phyloP scores from a whole-genome alignment of 2,888 invertebrate genomes.

The Pterobdella sp. region DNA sequence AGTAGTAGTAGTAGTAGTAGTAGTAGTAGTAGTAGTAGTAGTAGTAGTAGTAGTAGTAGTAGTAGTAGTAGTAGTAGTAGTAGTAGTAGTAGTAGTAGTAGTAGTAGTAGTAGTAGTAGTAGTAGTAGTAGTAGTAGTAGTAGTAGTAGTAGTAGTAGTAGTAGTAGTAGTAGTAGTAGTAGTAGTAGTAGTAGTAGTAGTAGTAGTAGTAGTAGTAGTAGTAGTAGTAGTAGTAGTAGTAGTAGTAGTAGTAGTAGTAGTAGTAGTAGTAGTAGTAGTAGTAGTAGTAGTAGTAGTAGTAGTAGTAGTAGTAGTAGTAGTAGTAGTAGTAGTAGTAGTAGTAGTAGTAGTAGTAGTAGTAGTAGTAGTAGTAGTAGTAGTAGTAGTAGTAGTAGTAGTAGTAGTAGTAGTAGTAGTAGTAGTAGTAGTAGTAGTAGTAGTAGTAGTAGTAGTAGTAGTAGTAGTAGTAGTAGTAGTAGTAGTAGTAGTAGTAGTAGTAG shows the following conservation, averaged over 20 bases:
- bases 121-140: not conserved
- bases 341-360: slow-evolving; percentile 8
- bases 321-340: slow-evolving; percentile 11
- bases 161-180: not conserved
- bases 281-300: not conserved
- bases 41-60: slow-evolving; percentile 22
- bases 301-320: not conserved
- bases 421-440: slow-evolving; percentile 20
- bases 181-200: slow-evolving; percentile 15
- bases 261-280: not conserved
- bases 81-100: not conserved
- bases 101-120: not conserved
- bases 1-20: slow-evolving; percentile 32
- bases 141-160: not conserved
- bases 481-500: slow-evolving; percentile 31
- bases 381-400: slow-evolving; percentile 19
- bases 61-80: slow-evolving; percentile 18
- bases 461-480: slow-evolving; percentile 28
- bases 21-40: slow-evolving; percentile 33
- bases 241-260: not conserved
- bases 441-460: slow-evolving; percentile 23
- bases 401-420: slow-evolving; percentile 19
- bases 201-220: slow-evolving; percentile 15
- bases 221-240: slow-evolving; percentile 21
- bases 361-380: slow-evolving; percentile 19